Conservation (phyloP, 2,888 invertebrate genomes). For the Leptopilina syphax region DNA sequence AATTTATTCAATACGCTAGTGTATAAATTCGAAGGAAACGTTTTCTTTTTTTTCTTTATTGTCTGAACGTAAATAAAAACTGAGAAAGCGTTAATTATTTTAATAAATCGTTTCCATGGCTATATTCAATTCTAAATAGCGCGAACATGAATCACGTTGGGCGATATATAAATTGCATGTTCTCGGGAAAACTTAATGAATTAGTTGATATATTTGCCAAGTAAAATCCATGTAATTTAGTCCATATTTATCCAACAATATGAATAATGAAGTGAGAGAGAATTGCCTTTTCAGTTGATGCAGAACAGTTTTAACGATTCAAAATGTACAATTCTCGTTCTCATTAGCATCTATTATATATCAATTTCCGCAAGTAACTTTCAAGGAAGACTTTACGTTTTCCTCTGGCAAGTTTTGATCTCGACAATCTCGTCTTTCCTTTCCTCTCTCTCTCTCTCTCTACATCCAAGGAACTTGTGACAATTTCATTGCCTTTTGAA, state of each 20-base stretch:
- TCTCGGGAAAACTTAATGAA: neutral
- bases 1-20: too few species aligned
- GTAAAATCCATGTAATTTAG: conserved; percentile 11
- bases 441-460: neutral
- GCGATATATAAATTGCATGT: neutral
- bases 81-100: neutral
- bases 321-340: conserved; percentile 43
- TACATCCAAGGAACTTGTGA: conserved; percentile 4
- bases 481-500: conserved; percentile 41
- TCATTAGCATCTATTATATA: conserved; percentile 59
- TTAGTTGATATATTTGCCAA: neutral
- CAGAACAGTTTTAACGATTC: conserved; percentile 9
- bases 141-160: neutral
- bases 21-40: too few species aligned
- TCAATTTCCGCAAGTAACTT: conserved; percentile 60
- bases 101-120: neutral
- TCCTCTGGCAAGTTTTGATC: conserved; percentile 50
- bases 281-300: conserved; percentile 10
- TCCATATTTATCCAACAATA: conserved; percentile 6
- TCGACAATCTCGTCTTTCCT: conserved; percentile 41
- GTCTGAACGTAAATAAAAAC: too few species aligned
- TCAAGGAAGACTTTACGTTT: conserved; percentile 50
- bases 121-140: neutral
- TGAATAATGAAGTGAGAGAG: conserved; percentile 11
- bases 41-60: too few species aligned